phyloP scores from a whole-genome alignment of 2,888 invertebrate species.

The Lepidochrysops patricia region DNA sequence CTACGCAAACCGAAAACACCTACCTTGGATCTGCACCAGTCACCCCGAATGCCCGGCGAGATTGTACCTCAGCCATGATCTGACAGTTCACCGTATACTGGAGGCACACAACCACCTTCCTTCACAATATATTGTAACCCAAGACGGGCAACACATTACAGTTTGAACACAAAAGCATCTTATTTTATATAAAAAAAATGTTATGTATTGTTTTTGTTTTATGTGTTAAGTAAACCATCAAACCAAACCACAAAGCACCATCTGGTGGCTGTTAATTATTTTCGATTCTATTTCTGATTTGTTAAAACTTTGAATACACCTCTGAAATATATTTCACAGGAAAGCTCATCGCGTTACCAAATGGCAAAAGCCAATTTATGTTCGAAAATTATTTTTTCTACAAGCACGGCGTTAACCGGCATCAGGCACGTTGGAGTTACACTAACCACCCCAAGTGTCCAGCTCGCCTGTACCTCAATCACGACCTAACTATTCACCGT shows the following conservation, averaged over 20 bases:
- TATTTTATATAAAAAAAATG: too few relatives aligned
- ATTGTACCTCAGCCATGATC: conserved; percentile 18
- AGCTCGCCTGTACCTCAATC: too few relatives aligned
- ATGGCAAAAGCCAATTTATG: conserved; percentile 23
- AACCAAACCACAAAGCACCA: too few relatives aligned
- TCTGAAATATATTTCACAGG: too few relatives aligned
- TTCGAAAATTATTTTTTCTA: conserved; percentile 29
- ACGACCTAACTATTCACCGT: too few relatives aligned
- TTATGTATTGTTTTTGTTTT: too few relatives aligned
- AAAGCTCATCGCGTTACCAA: conserved; percentile 11
- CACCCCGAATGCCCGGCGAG: conserved; percentile 29
- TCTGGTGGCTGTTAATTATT: too few relatives aligned
- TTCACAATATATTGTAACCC: conserved; percentile 25
- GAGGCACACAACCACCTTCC: conserved; percentile 21
- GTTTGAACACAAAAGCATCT: too few relatives aligned
- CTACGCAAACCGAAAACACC: conserved; percentile 18
- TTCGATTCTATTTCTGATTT: too few relatives aligned
- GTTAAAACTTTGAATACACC: too few relatives aligned
- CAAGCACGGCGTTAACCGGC: conserved; percentile 23
- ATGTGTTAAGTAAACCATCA: background rate
- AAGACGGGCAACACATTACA: conserved; percentile 22
- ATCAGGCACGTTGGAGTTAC: conserved; percentile 27
- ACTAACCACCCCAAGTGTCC: too few relatives aligned
- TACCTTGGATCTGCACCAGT: conserved; percentile 30
- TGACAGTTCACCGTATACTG: conserved; percentile 14